These are phyloP conservation scores for Hermodice carunculata DNA, from an alignment of 2,888 invertebrate species.

Conservation along the genomic window DNA sequence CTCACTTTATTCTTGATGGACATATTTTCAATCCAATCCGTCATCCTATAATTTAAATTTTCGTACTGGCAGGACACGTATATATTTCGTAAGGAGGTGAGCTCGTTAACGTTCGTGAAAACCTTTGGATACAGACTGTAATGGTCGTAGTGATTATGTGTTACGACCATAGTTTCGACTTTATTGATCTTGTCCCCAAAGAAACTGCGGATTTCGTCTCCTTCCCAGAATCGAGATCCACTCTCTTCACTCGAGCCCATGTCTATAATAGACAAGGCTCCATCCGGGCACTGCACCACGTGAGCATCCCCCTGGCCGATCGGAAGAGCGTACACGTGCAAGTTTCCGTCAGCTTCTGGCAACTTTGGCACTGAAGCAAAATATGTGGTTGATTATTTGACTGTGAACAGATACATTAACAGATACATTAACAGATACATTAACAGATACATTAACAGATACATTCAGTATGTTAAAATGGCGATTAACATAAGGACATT, in stretches of 20 bases:
- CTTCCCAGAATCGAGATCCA: slow-evolving; percentile 24
- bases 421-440: no score
- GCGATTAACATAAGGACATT: no score
- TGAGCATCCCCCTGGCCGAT: slow-evolving; percentile 40
- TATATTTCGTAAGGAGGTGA: not conserved
- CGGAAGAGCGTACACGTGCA: slow-evolving; percentile 35
- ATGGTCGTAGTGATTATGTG: slow-evolving; percentile 40
- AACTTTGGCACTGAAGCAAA: no score
- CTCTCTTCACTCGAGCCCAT: slow-evolving; percentile 27
- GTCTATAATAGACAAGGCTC: slow-evolving; percentile 29
- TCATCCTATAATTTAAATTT: no score
- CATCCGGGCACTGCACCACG: slow-evolving; percentile 37
- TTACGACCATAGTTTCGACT: slow-evolving; percentile 28
- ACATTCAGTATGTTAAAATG: no score
- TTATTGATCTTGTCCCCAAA: slow-evolving; percentile 8
- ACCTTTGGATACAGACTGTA: slow-evolving; percentile 16
- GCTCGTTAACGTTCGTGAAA: not conserved
- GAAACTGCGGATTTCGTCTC: slow-evolving; percentile 23
- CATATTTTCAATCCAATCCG: slow-evolving; percentile 26
- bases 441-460: no score
- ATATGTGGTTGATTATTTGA: no score
- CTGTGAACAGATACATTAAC: no score
- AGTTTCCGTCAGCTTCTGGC: slow-evolving; percentile 27
- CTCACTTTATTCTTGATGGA: not conserved
- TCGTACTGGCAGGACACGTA: no score